phyloP scores from a whole-genome alignment of 2,797 vertebrate species.

The Gephyroberyx darwinii region DNA sequence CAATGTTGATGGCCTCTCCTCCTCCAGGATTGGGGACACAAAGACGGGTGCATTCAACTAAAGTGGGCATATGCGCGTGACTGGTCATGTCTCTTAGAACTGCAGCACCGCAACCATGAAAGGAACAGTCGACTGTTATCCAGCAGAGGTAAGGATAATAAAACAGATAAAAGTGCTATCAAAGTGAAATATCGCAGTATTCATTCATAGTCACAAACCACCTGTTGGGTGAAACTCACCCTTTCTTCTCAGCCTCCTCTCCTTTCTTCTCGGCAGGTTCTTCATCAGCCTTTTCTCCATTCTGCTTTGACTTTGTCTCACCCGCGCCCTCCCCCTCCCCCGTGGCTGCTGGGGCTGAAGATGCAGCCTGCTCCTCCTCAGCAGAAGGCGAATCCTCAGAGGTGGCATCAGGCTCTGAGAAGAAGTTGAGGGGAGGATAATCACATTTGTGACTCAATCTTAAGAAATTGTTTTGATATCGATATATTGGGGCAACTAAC shows the following conservation, averaged over 20 bases:
- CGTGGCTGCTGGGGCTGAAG: conserved; percentile 78
- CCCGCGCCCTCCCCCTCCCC: conserved; percentile 56
- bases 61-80: conserved; percentile 44
- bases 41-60: conserved; percentile 29
- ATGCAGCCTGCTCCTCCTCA: conserved; percentile 85
- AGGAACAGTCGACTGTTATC: conserved; percentile 60
- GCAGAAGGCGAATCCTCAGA: conserved; percentile 89
- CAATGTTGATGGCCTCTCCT: conserved; percentile 37
- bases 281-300: conserved; percentile 76
- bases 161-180: conserved; percentile 75
- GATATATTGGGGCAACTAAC: too few relatives aligned
- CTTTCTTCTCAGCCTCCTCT: conserved; percentile 65
- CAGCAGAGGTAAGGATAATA: conserved; percentile 74
- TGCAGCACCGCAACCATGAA: conserved; percentile 49
- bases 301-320: conserved; percentile 59
- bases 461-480: too few relatives aligned
- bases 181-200: conserved; percentile 79
- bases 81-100: conserved; percentile 56
- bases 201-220: conserved; percentile 44
- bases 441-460: neutral
- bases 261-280: conserved; percentile 52
- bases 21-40: conserved; percentile 43
- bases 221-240: conserved; percentile 71
- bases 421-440: neutral
- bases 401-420: conserved; percentile 85